Evolutionary conservation across 2,888 invertebrate genomes (phyloP).

Genomic region (Mantis religiosa): DNA sequence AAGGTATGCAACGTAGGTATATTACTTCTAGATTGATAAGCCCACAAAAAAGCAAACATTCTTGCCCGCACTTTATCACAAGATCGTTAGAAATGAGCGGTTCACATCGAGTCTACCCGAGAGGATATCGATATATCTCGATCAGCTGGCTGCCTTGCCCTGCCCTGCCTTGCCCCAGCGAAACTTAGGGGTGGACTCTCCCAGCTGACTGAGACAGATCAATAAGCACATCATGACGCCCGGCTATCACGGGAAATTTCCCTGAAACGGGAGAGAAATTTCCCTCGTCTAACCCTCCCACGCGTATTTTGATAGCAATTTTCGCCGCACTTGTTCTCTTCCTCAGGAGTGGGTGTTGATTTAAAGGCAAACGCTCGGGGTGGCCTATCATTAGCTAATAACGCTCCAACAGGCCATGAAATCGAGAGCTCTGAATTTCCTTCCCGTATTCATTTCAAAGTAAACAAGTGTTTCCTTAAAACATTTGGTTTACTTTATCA

Average conservation of each 20-base stretch:
- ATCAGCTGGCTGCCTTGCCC: background rate
- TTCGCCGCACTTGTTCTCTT: background rate
- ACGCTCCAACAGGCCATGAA: background rate
- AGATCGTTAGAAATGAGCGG: background rate
- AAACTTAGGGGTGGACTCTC: background rate
- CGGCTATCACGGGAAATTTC: background rate
- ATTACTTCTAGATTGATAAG: background rate
- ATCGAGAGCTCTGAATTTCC: background rate
- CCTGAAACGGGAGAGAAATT: background rate
- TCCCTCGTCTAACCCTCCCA: background rate
- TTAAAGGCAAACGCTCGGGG: background rate
- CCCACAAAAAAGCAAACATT: background rate
- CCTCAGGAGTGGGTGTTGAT: background rate
- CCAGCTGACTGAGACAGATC: background rate
- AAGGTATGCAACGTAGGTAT: background rate
- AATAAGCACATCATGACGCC: background rate
- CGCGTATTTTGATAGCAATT: background rate
- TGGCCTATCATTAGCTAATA: background rate
- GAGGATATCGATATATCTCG: background rate
- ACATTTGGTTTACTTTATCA: too few relatives aligned
- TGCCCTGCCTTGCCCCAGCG: background rate
- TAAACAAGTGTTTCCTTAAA: too few relatives aligned
- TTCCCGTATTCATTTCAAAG: background rate
- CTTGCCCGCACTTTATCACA: background rate
- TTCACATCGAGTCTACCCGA: background rate